phyloP scores from a whole-genome alignment of 2,113 vertebrate genomes.

The Probosciger aterrimus region DNA sequence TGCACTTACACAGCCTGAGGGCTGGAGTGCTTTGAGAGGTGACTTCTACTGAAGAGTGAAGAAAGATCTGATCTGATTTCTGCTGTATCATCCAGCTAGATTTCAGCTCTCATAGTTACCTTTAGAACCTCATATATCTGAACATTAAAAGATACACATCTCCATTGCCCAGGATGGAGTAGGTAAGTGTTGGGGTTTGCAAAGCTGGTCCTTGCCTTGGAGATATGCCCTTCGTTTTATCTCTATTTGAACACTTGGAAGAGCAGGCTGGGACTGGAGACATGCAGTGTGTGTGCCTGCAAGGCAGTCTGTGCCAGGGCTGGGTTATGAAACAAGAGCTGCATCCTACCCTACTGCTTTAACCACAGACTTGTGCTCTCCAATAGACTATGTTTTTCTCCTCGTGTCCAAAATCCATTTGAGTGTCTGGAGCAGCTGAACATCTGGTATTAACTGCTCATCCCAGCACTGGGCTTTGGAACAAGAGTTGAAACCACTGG shows the following conservation, averaged over 20 bases:
- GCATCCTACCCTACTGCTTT: neutral
- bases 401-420: neutral
- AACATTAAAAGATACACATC: too few relatives aligned
- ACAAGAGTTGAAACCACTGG: neutral
- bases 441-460: slow-evolving; percentile 9
- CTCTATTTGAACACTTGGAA: accelerated
- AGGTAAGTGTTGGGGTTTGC: accelerated
- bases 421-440: neutral
- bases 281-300: neutral
- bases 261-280: neutral
- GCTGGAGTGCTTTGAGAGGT: neutral
- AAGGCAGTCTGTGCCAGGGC: neutral
- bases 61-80: neutral
- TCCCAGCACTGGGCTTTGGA: neutral
- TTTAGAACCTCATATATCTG: neutral
- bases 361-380: neutral
- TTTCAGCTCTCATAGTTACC: neutral
- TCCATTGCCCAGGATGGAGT: accelerated
- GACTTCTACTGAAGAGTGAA: neutral
- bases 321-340: neutral
- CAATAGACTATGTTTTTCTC: neutral
- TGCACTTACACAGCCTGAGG: neutral
- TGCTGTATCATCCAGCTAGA: neutral
- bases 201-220: neutral
- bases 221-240: accelerated